Conservation (phyloP, 1,140 invertebrate genomes). For the Drosophila carrolli region DNA sequence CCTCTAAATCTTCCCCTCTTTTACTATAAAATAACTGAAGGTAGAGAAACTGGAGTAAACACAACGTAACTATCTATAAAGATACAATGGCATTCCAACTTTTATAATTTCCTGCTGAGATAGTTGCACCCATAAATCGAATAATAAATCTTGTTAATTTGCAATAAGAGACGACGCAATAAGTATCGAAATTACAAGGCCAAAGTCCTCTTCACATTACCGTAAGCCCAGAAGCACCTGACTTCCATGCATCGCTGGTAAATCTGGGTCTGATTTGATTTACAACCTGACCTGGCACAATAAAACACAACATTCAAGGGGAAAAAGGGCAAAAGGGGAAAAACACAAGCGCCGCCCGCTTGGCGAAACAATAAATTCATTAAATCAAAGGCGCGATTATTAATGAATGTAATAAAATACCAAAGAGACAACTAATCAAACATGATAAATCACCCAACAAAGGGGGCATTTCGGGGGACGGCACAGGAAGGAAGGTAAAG, state of each 20-base stretch:
- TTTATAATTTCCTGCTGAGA: slow-evolving; percentile 4
- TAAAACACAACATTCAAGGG: slow-evolving; percentile 29
- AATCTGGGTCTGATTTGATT: slow-evolving; percentile 52
- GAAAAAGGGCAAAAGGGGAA: too few relatives aligned
- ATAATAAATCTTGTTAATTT: slow-evolving; percentile 2
- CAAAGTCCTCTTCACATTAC: slow-evolving; percentile 15
- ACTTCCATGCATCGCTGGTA: slow-evolving; percentile 20
- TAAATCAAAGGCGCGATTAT: slow-evolving; percentile 72
- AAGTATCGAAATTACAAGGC: slow-evolving; percentile 19
- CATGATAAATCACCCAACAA: slow-evolving; percentile 71
- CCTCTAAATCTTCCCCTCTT: too few relatives aligned
- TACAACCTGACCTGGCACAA: slow-evolving; percentile 76
- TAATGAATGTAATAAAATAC: slow-evolving; percentile 80
- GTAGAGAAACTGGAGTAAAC: slow-evolving; percentile 8
- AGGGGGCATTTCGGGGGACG: not conserved
- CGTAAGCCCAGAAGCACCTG: slow-evolving; percentile 17
- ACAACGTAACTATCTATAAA: slow-evolving; percentile 4
- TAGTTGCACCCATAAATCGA: slow-evolving; percentile 17
- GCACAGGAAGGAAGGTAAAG: not conserved
- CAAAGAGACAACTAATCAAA: slow-evolving; percentile 75
- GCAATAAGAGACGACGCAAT: slow-evolving; percentile 1
- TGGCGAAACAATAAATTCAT: slow-evolving; percentile 68
- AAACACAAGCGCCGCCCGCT: slow-evolving; percentile 35
- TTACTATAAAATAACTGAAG: slow-evolving; percentile 3
- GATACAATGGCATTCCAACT: slow-evolving; percentile 8